Percentiles rank a stretch among this genome's conserved stretches.
Conservation (phyloP, 2,797 vertebrate genomes). For the Channa striata region DNA sequence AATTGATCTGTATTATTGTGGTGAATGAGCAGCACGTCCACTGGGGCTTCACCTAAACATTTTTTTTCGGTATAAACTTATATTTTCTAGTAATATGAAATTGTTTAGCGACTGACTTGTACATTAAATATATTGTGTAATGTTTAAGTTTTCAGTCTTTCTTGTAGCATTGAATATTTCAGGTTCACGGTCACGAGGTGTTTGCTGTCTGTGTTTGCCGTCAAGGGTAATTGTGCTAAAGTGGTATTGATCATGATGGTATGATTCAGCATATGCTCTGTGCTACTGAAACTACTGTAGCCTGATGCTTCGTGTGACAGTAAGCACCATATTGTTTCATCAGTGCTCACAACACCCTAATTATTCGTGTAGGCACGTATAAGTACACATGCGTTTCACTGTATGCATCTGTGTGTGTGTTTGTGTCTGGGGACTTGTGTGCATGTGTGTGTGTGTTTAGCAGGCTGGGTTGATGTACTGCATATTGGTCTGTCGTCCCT, state of each 20-base stretch:
- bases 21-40: too few species aligned
- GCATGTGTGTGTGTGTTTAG: conserved; percentile 4
- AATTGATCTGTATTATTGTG: too few species aligned
- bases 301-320: conserved; percentile 18
- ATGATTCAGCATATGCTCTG: conserved; percentile 44
- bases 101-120: background rate
- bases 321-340: conserved; percentile 21
- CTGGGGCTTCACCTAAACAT: too few species aligned
- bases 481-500: conserved; percentile 21
- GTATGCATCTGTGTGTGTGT: background rate
- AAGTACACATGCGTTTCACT: background rate
- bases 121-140: background rate
- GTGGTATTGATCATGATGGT: conserved; percentile 55
- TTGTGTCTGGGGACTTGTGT: background rate
- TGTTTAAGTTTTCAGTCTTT: conserved; percentile 2
- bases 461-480: conserved; percentile 41
- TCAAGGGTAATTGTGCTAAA: conserved; percentile 37
- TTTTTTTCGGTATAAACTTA: background rate
- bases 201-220: conserved; percentile 34
- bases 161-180: conserved; percentile 4
- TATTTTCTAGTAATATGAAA: background rate
- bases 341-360: background rate
- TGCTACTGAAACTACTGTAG: conserved; percentile 16
- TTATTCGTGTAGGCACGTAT: background rate
- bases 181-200: conserved; percentile 18